phyloP scores from a whole-genome alignment of 2,888 invertebrate genomes.

The Bedellia somnulentella region DNA sequence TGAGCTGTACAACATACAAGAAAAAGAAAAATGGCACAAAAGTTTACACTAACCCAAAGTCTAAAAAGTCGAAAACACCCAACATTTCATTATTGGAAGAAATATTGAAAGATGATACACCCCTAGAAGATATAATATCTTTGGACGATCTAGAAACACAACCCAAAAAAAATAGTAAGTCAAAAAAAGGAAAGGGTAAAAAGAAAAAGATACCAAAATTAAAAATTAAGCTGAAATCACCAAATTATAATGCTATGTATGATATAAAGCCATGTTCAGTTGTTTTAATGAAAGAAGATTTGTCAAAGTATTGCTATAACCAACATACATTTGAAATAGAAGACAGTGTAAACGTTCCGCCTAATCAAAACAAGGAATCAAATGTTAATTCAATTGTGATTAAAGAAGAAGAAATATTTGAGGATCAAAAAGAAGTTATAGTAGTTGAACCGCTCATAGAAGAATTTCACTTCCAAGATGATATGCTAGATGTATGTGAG shows the following conservation, averaged over 20 bases:
- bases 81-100: conserved; percentile 47
- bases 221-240: conserved; percentile 12
- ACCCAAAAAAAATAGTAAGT: conserved; percentile 14
- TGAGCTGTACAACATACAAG: conserved; percentile 5
- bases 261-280: conserved; percentile 32
- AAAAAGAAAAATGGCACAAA: conserved; percentile 20
- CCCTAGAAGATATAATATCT: conserved; percentile 42
- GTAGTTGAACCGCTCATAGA: conserved; percentile 5
- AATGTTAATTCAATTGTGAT: too few relatives aligned
- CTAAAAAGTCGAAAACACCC: conserved; percentile 16
- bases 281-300: conserved; percentile 22
- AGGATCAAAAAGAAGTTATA: background rate
- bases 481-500: conserved; percentile 51
- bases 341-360: too few relatives aligned
- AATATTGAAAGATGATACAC: conserved; percentile 41
- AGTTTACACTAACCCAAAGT: conserved; percentile 22
- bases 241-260: conserved; percentile 9
- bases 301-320: too few relatives aligned
- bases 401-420: background rate
- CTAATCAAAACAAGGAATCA: too few relatives aligned
- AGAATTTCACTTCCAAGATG: conserved; percentile 31
- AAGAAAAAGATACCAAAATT: conserved; percentile 6
- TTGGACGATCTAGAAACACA: conserved; percentile 33
- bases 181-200: conserved; percentile 15
- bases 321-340: too few relatives aligned